Conservation (phyloP, 2,797 vertebrate species). For the Sus cebifrons region DNA sequence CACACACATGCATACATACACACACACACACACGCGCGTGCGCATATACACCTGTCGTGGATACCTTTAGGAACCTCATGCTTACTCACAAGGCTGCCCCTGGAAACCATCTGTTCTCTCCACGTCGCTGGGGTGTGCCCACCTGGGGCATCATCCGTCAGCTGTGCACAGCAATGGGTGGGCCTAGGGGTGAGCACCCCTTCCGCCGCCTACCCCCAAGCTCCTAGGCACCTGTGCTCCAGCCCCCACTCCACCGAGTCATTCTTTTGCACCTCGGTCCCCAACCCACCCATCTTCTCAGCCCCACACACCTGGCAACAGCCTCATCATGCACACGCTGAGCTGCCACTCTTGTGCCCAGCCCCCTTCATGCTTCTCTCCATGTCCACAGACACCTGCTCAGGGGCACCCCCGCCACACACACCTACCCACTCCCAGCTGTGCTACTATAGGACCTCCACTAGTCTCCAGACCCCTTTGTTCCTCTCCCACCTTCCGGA, state of each 20-base stretch:
- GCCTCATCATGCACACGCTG: neutral
- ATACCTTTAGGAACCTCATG: neutral
- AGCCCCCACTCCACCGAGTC: neutral
- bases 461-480: neutral
- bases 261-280: neutral
- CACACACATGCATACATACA: neutral
- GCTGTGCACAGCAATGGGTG: neutral
- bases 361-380: neutral
- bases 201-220: neutral
- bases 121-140: neutral
- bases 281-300: neutral
- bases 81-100: constrained; percentile 48
- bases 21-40: too few species aligned
- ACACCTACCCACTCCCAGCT: neutral
- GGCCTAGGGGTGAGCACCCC: neutral
- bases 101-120: constrained; percentile 63
- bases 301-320: neutral
- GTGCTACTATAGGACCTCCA: neutral
- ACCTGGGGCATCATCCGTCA: neutral
- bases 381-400: neutral
- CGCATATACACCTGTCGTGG: neutral
- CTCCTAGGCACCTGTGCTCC: neutral
- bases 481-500: neutral
- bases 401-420: fast-evolving
- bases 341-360: neutral